These are phyloP conservation scores for Darevskia nairensis DNA, from an alignment of 2,797 vertebrate genomes.

Conservation along the genomic window DNA sequence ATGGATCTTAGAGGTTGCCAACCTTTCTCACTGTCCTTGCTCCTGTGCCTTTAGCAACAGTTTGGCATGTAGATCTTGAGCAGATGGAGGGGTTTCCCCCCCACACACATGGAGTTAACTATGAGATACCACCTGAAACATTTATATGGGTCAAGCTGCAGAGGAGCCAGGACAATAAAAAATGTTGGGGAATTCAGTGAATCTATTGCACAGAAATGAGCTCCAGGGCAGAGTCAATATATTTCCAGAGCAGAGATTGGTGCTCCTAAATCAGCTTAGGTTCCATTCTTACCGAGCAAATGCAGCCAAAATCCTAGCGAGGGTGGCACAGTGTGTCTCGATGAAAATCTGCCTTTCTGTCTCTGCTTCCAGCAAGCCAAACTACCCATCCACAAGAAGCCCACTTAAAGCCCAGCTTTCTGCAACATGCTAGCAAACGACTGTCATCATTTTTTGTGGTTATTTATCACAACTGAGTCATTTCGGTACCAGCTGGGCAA, in stretches of 20 bases:
- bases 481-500: constrained; percentile 7
- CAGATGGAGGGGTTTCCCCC: background rate
- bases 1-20: background rate
- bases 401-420: background rate
- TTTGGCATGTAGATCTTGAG: background rate
- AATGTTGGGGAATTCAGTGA: background rate
- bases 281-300: background rate
- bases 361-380: background rate
- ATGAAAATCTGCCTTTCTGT: background rate
- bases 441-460: background rate
- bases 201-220: background rate
- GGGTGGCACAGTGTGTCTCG: background rate
- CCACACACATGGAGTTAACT: background rate
- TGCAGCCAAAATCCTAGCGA: background rate
- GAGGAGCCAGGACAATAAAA: background rate
- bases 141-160: background rate
- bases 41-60: background rate
- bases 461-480: constrained; percentile 38
- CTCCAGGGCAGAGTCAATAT: background rate
- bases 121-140: background rate
- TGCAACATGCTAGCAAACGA: background rate
- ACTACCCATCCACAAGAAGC: background rate
- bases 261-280: background rate
- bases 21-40: background rate
- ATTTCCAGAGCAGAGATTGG: background rate